phyloP scores from a whole-genome alignment of 1,140 invertebrate genomes.

The Plodia interpunctella region DNA sequence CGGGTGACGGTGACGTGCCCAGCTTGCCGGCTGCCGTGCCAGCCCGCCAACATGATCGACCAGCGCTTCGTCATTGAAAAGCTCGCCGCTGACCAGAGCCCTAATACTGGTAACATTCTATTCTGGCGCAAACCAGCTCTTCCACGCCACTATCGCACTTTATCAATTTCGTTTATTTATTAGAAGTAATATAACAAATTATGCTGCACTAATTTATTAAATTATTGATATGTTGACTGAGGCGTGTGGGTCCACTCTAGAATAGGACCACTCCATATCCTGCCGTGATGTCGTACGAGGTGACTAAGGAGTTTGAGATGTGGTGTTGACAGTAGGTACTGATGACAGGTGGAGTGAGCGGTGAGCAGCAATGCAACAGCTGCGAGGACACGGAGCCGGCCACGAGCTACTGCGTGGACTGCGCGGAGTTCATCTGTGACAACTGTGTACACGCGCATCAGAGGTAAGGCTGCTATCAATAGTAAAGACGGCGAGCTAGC shows the following conservation, averaged over 20 bases:
- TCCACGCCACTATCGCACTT: too few relatives aligned
- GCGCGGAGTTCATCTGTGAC: conserved; percentile 93
- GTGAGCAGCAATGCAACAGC: conserved; percentile 87
- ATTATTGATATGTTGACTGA: too few relatives aligned
- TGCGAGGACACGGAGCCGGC: conserved; percentile 89
- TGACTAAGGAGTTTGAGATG: too few relatives aligned
- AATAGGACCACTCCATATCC: too few relatives aligned
- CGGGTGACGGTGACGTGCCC: conserved; percentile 77
- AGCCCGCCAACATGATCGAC: conserved; percentile 82
- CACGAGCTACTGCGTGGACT: conserved; percentile 92
- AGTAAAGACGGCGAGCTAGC: too few relatives aligned
- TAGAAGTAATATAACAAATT: too few relatives aligned
- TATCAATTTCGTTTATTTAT: too few relatives aligned
- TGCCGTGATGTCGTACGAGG: too few relatives aligned
- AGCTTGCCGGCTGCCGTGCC: conserved; percentile 80
- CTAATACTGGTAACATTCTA: conserved; percentile 35
- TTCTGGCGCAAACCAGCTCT: too few relatives aligned
- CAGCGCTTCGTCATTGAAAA: conserved; percentile 86
- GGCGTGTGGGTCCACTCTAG: too few relatives aligned
- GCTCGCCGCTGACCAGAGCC: conserved; percentile 49
- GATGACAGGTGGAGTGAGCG: conserved; percentile 50
- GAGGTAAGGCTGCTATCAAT: conserved; percentile 73
- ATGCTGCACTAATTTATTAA: too few relatives aligned
- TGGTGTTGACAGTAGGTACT: too few relatives aligned
- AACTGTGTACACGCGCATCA: conserved; percentile 88